Evolutionary conservation across 1,140 invertebrate genomes (phyloP).

Genomic region (Spodoptera litura): DNA sequence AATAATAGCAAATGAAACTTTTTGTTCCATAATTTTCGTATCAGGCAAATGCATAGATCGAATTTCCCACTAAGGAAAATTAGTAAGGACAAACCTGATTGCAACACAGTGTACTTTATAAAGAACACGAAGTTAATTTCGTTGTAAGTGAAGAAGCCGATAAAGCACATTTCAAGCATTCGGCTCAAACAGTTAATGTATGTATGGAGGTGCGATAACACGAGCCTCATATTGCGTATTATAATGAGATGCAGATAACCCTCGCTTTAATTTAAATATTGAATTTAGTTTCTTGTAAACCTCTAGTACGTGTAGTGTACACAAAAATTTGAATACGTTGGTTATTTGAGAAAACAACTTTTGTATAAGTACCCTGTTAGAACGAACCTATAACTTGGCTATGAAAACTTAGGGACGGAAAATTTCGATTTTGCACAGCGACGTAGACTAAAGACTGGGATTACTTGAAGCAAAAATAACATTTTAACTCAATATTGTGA

Average conservation of each 20-base stretch:
- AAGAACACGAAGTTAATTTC: too few relatives aligned
- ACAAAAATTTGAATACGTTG: conserved; percentile 35
- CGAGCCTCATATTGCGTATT: conserved; percentile 21
- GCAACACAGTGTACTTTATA: too few relatives aligned
- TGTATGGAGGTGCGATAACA: conserved; percentile 15
- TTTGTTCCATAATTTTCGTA: too few relatives aligned
- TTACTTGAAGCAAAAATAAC: too few relatives aligned
- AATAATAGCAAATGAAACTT: too few relatives aligned
- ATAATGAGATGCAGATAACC: conserved; percentile 43
- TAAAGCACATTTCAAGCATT: background rate
- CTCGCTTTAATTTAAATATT: conserved; percentile 42
- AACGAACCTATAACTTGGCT: background rate
- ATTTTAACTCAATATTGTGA: too few relatives aligned
- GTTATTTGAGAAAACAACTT: conserved; percentile 25
- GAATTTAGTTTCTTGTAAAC: conserved; percentile 36
- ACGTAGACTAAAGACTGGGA: too few relatives aligned
- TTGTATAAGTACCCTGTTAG: conserved; percentile 8
- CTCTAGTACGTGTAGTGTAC: background rate
- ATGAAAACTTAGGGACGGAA: too few relatives aligned
- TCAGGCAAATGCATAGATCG: too few relatives aligned
- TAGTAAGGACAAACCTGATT: too few relatives aligned
- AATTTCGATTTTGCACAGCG: background rate
- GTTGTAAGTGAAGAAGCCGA: background rate
- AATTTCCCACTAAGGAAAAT: too few relatives aligned
- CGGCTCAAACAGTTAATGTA: background rate